Conservation (phyloP, 2,113 vertebrate genomes). For the Ia io region DNA sequence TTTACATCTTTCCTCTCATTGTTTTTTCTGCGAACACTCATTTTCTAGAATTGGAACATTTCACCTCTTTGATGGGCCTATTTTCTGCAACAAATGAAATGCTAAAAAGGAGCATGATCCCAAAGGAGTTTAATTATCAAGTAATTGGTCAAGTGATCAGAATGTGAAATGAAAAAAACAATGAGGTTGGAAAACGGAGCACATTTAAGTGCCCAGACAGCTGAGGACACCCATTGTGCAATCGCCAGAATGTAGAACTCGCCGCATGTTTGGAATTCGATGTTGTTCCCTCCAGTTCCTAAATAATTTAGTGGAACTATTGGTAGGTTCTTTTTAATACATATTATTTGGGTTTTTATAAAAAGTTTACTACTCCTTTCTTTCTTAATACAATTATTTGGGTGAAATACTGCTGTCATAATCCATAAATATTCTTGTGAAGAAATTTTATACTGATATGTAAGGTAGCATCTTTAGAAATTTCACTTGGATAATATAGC, state of each 20-base stretch:
- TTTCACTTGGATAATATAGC: background rate
- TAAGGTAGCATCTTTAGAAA: background rate
- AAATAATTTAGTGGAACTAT: background rate
- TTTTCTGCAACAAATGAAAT: constrained; percentile 58
- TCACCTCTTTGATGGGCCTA: constrained; percentile 15
- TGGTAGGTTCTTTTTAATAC: background rate
- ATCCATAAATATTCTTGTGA: background rate
- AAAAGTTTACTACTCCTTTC: background rate
- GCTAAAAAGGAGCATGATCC: constrained; percentile 35
- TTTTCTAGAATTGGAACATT: constrained; percentile 53
- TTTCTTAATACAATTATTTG: constrained; percentile 4
- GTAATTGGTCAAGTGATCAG: constrained; percentile 47
- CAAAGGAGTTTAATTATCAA: constrained; percentile 48
- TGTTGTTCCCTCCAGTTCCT: background rate
- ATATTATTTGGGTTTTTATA: constrained; percentile 5
- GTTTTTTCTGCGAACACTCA: constrained; percentile 20
- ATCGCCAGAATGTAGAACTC: background rate
- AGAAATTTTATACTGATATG: constrained; percentile 38
- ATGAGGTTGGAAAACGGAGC: background rate
- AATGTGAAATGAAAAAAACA: constrained; percentile 22
- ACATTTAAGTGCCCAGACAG: background rate
- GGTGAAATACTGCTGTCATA: background rate
- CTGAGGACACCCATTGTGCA: background rate
- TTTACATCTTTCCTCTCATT: background rate
- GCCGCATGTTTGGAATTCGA: background rate